Evolutionary conservation across 2,113 vertebrate genomes (phyloP).

Genomic region (Ciconia boyciana): DNA sequence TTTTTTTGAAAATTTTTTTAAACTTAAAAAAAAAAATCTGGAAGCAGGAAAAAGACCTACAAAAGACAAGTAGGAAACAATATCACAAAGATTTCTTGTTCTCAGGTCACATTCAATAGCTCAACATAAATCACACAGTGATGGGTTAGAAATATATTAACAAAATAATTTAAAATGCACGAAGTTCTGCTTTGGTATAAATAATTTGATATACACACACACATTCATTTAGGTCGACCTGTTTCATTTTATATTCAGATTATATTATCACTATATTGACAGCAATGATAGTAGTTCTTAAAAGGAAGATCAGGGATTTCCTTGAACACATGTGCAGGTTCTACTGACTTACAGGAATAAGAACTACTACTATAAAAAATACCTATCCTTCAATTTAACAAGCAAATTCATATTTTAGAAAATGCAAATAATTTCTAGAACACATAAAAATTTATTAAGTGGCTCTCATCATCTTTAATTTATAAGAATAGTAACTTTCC

Average conservation of each 20-base stretch:
- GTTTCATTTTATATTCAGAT: not conserved
- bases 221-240: not conserved
- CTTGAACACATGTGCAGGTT: not conserved
- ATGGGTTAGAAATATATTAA: not conserved
- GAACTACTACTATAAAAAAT: not conserved
- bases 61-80: not conserved
- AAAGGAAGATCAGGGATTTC: not conserved
- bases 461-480: not conserved
- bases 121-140: not conserved
- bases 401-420: not conserved
- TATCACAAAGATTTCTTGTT: not conserved
- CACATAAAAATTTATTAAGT: not conserved
- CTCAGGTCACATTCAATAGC: not conserved
- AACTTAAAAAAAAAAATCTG: not conserved
- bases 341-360: not conserved
- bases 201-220: not conserved
- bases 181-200: not conserved
- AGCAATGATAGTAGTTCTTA: rapidly evolving
- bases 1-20: not conserved
- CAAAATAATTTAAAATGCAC: not conserved
- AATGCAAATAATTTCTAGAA: not conserved
- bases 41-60: not conserved
- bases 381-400: not conserved
- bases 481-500: not conserved
- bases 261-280: not conserved